Conservation (phyloP, 2,113 vertebrate genomes). For the Esox niger region DNA sequence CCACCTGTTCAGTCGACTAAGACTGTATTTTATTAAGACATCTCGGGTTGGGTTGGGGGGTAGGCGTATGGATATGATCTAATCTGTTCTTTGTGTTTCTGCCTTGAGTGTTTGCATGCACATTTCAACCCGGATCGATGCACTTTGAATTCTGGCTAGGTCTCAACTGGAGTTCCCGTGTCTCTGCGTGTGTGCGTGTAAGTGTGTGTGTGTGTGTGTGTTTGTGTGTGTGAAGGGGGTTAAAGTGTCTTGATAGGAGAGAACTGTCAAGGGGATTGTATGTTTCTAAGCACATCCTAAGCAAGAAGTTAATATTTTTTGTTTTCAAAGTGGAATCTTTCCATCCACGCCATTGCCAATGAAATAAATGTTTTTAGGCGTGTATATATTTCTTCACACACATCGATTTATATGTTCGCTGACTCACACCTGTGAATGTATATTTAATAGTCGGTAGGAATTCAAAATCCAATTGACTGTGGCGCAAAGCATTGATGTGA, state of each 20-base stretch:
- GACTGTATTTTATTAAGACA: constrained; percentile 38
- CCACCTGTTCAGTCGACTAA: constrained; percentile 56
- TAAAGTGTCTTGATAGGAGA: neutral
- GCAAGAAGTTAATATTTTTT: neutral
- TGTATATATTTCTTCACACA: too few relatives aligned
- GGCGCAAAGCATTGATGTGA: constrained; percentile 26
- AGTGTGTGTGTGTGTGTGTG: constrained; percentile 5
- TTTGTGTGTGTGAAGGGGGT: neutral
- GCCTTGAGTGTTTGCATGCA: constrained; percentile 30
- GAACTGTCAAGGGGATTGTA: constrained; percentile 15
- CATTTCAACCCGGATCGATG: constrained; percentile 49
- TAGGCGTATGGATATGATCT: constrained; percentile 26
- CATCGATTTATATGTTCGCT: too few relatives aligned
- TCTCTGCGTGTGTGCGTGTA: neutral
- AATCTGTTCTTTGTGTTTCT: constrained; percentile 28
- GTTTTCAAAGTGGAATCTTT: neutral
- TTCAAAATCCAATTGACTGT: constrained; percentile 18
- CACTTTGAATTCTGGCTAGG: constrained; percentile 27
- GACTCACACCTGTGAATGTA: constrained; percentile 14
- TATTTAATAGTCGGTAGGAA: constrained; percentile 7
- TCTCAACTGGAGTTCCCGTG: constrained; percentile 5
- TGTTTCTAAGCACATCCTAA: constrained; percentile 6
- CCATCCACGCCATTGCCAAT: too few relatives aligned
- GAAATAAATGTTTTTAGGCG: too few relatives aligned
- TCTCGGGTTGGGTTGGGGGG: constrained; percentile 27